Conservation (phyloP, 2,888 invertebrate species). For the Aphodius granarius region DNA sequence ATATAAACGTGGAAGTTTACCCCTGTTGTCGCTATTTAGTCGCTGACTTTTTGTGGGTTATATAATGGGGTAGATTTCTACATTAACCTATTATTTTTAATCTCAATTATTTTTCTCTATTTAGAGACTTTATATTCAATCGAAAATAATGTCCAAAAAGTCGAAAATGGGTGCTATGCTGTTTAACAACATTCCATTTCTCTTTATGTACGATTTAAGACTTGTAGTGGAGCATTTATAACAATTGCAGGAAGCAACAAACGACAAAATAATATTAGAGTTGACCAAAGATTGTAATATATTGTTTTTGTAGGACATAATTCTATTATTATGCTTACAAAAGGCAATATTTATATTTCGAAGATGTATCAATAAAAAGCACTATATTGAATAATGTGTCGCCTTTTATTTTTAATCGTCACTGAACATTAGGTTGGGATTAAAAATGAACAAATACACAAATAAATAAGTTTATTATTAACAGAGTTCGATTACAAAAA, state of each 20-base stretch:
- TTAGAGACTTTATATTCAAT: background rate
- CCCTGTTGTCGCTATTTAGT: no score
- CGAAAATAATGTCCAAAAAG: background rate
- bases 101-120: background rate
- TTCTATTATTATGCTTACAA: slow-evolving; percentile 18
- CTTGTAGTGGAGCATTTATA: background rate
- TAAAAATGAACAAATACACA: background rate
- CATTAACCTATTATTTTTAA: background rate
- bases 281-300: slow-evolving; percentile 29
- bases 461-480: background rate
- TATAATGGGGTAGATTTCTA: no score
- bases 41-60: no score
- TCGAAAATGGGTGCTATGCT: background rate
- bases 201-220: background rate
- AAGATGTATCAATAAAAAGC: slow-evolving; percentile 30
- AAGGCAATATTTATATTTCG: slow-evolving; percentile 27
- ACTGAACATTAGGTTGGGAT: background rate
- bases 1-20: no score
- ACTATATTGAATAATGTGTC: slow-evolving; percentile 31
- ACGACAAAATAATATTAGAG: slow-evolving; percentile 21
- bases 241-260: background rate
- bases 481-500: no score
- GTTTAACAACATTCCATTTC: background rate
- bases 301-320: slow-evolving; percentile 25
- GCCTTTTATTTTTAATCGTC: background rate